These are phyloP conservation scores for Myrmophylax atrothorax DNA, from an alignment of 2,113 vertebrate species.

Conservation along the genomic window DNA sequence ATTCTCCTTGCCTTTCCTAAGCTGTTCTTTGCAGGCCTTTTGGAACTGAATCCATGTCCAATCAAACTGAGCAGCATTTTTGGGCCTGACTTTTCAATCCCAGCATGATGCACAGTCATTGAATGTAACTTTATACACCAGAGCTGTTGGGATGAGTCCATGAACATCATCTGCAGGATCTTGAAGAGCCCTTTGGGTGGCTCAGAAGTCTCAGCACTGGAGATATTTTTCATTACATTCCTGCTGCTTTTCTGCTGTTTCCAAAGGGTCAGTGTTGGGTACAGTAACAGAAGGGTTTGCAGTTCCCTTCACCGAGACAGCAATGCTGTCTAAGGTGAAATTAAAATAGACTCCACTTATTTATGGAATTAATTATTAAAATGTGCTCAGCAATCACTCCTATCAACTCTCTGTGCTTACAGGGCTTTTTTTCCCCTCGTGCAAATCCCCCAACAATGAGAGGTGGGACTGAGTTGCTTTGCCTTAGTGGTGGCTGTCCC, in stretches of 20 bases:
- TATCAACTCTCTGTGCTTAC: neutral
- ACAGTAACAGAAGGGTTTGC: neutral
- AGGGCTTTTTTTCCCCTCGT: neutral
- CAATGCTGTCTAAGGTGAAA: conserved; percentile 22
- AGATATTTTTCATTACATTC: conserved; percentile 53
- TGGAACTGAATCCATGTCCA: neutral
- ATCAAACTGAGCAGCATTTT: conserved; percentile 3
- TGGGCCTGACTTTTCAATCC: neutral
- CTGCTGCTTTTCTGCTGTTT: conserved; percentile 44
- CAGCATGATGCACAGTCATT: neutral
- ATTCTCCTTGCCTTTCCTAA: neutral
- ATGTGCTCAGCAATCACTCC: neutral
- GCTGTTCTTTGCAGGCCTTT: neutral
- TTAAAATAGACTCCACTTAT: conserved; percentile 52
- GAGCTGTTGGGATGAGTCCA: conserved; percentile 29
- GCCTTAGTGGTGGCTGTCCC: neutral
- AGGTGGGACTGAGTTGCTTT: neutral
- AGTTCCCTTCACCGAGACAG: neutral
- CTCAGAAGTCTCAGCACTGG: neutral
- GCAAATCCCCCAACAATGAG: conserved; percentile 4
- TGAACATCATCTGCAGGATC: conserved; percentile 20
- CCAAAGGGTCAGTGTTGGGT: neutral
- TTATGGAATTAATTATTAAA: conserved; percentile 56
- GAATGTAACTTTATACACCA: neutral
- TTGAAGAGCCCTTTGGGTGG: conserved; percentile 36